Evolutionary conservation across 2,797 vertebrate genomes (phyloP), one percentile per base, ranked within the genome.

Genomic region (Onychomys arenicola): DNA sequence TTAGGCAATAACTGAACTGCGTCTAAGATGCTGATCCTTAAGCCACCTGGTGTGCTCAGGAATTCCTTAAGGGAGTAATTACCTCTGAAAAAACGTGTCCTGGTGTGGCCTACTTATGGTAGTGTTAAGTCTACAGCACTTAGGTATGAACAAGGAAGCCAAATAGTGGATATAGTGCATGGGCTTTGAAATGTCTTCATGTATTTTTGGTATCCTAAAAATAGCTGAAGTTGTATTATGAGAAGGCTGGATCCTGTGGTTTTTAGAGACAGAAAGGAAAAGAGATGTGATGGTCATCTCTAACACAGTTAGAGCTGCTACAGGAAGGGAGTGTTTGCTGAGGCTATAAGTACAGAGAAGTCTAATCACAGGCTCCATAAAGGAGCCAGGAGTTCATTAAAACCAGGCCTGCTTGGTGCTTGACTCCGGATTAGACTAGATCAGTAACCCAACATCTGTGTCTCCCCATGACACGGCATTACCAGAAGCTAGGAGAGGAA

Each of bases 101-200:
- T 27, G 16, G 2, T 32, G 25, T 75, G 61, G 94, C 27, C 16
- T 75, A 61, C 11, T 87, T 89, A 11, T 59, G 52, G 14, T 55
- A 55, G 52, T 55, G 52, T 14, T 55, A 55, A 52, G 37, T 55
- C 82, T 90, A 0, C 25, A 91, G 32, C n/a, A 40, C 63, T 89
- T 49, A 19, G 16, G 2, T 93, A 49, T 93, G 75, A 93, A 59
- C 91, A 90, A 34, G 25, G 14, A 78, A 82, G 73, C 84, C 89
- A 94, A 94, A 87, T 46, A 82, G 34, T 91, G 55, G 40, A 29
- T 43, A 3, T 82, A 89, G 25, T 86, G 1, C 32, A 76, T 93
- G 93, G 67, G 49, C 40, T 46, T 29, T 89, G 63, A 86, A 96
- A 89, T 43, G 27, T 52, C 57, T 94, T 86, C 32, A 29, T 96